Evolutionary conservation across 2,888 invertebrate genomes (phyloP).

Genomic region (Nymphalis polychloros): DNA sequence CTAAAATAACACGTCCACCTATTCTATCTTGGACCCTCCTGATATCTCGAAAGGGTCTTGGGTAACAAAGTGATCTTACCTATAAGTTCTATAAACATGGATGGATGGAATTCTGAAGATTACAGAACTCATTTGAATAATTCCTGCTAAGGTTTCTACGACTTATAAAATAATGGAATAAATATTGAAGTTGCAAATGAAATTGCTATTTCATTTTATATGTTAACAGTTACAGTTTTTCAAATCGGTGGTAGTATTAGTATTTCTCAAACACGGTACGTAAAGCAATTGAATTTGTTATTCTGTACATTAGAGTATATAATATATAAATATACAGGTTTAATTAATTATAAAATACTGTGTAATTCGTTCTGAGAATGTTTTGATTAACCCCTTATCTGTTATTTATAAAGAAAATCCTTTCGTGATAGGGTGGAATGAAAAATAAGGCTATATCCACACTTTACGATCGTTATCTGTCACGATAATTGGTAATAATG

Average conservation of each 20-base stretch:
- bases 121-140: slow-evolving; percentile 20
- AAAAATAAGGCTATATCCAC: background rate
- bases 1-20: slow-evolving; percentile 39
- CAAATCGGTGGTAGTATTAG: no score
- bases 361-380: slow-evolving; percentile 8
- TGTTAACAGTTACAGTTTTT: no score
- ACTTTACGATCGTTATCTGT: no score
- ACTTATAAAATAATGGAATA: no score
- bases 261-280: no score
- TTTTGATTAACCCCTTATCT: slow-evolving; percentile 16
- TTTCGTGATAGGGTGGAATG: background rate
- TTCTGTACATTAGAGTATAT: no score
- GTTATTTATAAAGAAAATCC: slow-evolving; percentile 9
- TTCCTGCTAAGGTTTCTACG: no score
- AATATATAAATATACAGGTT: no score
- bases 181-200: no score
- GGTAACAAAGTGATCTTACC: slow-evolving; percentile 19
- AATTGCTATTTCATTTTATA: no score
- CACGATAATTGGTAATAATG: no score
- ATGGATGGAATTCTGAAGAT: slow-evolving; percentile 11
- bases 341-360: background rate
- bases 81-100: slow-evolving; percentile 6
- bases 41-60: slow-evolving; percentile 35
- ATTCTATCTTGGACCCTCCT: slow-evolving; percentile 34
- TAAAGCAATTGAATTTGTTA: no score